Evolutionary conservation across 2,797 vertebrate genomes (phyloP).

Genomic region (Serranus cabrilla): DNA sequence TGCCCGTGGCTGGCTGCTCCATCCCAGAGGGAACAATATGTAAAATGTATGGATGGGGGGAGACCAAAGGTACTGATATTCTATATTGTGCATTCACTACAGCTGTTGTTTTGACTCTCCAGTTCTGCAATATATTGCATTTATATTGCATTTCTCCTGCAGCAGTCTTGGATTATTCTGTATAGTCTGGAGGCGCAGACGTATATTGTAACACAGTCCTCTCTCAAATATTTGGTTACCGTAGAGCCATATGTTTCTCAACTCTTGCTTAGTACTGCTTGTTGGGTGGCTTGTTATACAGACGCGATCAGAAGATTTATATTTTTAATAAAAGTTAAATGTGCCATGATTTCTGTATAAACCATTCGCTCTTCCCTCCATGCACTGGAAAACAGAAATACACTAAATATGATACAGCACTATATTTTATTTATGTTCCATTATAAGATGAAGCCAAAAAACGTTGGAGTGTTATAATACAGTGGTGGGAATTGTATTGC

Average conservation of each 20-base stretch:
- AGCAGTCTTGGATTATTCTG: constrained; percentile 4
- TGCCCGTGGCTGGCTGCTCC: constrained; percentile 94
- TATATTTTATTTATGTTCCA: neutral
- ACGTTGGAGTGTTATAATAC: neutral
- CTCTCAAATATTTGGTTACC: constrained; percentile 6
- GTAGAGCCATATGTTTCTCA: constrained; percentile 8
- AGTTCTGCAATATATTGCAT: constrained; percentile 25
- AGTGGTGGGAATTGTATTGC: neutral
- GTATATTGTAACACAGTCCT: constrained; percentile 6
- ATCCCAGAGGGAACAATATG: constrained; percentile 94
- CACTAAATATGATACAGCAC: neutral
- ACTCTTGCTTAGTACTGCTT: constrained; percentile 1
- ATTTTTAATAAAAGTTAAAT: constrained; percentile 22
- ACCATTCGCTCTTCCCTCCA: neutral
- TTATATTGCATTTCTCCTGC: constrained; percentile 27
- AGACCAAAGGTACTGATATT: constrained; percentile 93
- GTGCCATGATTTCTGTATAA: neutral
- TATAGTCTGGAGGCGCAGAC: neutral
- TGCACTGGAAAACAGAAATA: neutral
- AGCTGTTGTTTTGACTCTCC: constrained; percentile 11
- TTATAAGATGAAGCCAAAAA: neutral
- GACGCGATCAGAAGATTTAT: neutral
- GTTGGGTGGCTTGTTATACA: constrained; percentile 8
- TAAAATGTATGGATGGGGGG: constrained; percentile 97
- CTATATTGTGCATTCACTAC: constrained; percentile 12